phyloP scores from a whole-genome alignment of 2,113 vertebrate genomes.

The Vireo altiloquus region DNA sequence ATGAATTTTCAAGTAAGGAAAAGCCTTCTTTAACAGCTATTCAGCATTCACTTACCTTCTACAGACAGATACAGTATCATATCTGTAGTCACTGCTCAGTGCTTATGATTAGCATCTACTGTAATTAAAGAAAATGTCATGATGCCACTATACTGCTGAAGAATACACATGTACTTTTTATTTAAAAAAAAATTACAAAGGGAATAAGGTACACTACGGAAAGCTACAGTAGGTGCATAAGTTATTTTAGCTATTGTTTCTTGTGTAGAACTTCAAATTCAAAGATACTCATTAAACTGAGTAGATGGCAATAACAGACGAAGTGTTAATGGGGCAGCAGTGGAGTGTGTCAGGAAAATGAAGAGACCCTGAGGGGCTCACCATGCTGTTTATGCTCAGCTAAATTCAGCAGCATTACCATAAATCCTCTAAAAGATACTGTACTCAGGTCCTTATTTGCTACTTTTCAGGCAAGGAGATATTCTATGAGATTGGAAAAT shows the following conservation, averaged over 20 bases:
- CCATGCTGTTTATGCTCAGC: slow-evolving; percentile 69
- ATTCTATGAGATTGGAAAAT: neutral
- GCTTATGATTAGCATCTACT: neutral
- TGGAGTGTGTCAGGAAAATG: slow-evolving; percentile 77
- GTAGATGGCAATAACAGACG: slow-evolving; percentile 76
- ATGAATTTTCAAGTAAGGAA: neutral
- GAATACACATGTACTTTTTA: neutral
- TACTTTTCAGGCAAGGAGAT: neutral
- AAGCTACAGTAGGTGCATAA: slow-evolving; percentile 14
- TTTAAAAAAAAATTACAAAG: neutral
- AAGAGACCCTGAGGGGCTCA: slow-evolving; percentile 76
- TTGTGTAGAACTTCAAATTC: slow-evolving; percentile 60
- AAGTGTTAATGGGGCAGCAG: slow-evolving; percentile 80
- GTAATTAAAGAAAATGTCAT: slow-evolving; percentile 3
- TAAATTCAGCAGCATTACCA: slow-evolving; percentile 52
- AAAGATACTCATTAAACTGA: slow-evolving; percentile 78
- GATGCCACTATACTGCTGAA: neutral
- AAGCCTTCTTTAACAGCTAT: neutral
- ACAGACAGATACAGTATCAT: neutral
- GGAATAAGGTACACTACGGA: neutral
- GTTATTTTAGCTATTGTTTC: slow-evolving; percentile 57
- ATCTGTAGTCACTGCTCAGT: neutral
- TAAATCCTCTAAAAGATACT: slow-evolving; percentile 70
- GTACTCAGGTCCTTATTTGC: neutral
- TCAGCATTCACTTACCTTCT: neutral